Evolutionary conservation across 1,140 invertebrate species (phyloP).

Genomic region (Neodiprion pinetum): DNA sequence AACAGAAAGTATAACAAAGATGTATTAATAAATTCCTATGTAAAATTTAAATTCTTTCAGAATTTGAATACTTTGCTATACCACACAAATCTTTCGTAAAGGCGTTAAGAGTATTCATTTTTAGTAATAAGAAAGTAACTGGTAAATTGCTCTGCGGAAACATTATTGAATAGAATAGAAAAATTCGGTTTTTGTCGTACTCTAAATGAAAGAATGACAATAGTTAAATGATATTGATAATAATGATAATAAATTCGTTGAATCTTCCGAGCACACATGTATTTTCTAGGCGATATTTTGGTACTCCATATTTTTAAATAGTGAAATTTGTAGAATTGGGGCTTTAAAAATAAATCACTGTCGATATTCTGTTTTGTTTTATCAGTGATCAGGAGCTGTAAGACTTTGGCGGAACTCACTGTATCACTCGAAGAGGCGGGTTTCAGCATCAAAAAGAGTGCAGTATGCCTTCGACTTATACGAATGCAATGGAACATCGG

Average conservation of each 20-base stretch:
- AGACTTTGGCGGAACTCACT: conserved; percentile 35
- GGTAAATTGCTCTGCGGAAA: background rate
- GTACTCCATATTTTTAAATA: background rate
- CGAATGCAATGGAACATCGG: conserved; percentile 29
- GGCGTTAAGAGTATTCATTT: background rate
- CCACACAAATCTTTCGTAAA: background rate
- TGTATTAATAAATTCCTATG: background rate
- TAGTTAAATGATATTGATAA: background rate
- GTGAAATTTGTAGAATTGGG: background rate
- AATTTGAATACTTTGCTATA: background rate
- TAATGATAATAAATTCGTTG: background rate
- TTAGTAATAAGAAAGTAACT: background rate
- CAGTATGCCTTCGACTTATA: conserved; percentile 44
- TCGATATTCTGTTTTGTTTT: background rate
- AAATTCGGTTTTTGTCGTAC: background rate
- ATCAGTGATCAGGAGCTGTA: conserved; percentile 35
- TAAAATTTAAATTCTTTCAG: background rate
- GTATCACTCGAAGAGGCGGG: conserved; percentile 40
- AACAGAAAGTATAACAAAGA: conserved; percentile 15
- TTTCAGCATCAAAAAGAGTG: conserved; percentile 43
- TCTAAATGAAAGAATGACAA: background rate
- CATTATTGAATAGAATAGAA: background rate
- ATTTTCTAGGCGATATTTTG: background rate
- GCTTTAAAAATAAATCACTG: background rate
- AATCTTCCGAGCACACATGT: background rate